Conservation (phyloP, 2,888 invertebrate genomes). For the Philereme transversata region DNA sequence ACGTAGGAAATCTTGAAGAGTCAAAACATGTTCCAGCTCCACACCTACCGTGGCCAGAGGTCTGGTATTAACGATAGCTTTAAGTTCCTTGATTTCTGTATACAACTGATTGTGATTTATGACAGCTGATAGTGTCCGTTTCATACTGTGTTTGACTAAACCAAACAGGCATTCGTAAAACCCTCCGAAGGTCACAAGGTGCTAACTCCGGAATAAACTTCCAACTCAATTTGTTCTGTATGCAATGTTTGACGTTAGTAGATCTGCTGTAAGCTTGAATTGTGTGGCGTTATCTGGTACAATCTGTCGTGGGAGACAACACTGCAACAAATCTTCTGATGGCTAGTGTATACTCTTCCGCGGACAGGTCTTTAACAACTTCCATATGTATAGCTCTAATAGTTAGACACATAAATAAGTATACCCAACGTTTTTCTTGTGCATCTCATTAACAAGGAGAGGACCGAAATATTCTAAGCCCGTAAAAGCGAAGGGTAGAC, state of each 20-base stretch:
- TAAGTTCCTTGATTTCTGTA: conserved; percentile 15
- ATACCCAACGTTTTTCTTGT: background rate
- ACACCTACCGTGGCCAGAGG: conserved; percentile 20
- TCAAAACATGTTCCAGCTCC: conserved; percentile 20
- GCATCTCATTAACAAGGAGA: background rate
- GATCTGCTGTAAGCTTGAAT: conserved; percentile 35
- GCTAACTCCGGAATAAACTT: conserved; percentile 17
- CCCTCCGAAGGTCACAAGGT: conserved; percentile 34
- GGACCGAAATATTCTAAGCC: background rate
- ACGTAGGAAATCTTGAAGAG: conserved; percentile 18
- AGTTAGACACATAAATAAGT: background rate
- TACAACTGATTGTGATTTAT: background rate
- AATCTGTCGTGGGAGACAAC: too few relatives aligned
- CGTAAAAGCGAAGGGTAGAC: conserved; percentile 8
- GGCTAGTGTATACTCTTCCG: conserved; percentile 37
- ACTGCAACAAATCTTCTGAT: conserved; percentile 31
- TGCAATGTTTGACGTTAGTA: background rate
- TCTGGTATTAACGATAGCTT: conserved; percentile 24
- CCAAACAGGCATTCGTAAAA: conserved; percentile 34
- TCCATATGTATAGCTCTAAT: conserved; percentile 36
- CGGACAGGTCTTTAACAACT: conserved; percentile 37
- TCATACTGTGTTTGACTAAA: conserved; percentile 23
- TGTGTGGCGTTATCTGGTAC: conserved; percentile 35
- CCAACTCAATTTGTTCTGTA: background rate
- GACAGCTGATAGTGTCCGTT: background rate